These are phyloP conservation scores for Apamea epomidion DNA, from an alignment of 2,888 invertebrate species.

Conservation along the genomic window DNA sequence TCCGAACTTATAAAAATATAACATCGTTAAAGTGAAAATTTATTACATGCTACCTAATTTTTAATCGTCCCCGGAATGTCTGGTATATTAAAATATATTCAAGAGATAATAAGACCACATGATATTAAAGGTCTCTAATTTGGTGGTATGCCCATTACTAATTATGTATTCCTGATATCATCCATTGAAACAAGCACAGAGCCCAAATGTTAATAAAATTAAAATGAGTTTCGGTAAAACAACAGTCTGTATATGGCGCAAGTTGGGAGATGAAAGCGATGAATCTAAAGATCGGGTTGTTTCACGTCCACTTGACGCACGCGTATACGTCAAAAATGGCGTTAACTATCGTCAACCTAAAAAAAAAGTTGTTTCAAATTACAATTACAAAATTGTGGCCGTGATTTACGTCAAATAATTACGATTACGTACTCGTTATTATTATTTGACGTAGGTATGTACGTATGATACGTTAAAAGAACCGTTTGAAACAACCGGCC, in stretches of 20 bases:
- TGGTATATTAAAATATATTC: conserved; percentile 68
- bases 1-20: conserved; percentile 47
- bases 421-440: too few species aligned
- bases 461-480: too few species aligned
- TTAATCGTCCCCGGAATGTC: conserved; percentile 68
- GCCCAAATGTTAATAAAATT: conserved; percentile 78
- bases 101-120: conserved; percentile 68
- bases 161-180: conserved; percentile 78
- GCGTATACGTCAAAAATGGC: background rate
- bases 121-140: conserved; percentile 74
- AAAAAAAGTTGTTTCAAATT: too few species aligned
- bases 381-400: too few species aligned
- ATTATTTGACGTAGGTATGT: too few species aligned
- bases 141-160: conserved; percentile 76
- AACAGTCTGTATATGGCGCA: conserved; percentile 65
- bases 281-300: background rate
- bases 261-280: conserved; percentile 52
- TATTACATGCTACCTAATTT: conserved; percentile 73
- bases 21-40: conserved; percentile 67
- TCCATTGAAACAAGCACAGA: conserved; percentile 70
- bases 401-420: too few species aligned
- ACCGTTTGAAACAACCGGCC: background rate
- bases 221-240: conserved; percentile 75
- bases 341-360: background rate
- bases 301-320: background rate